phyloP scores from a whole-genome alignment of 2,113 vertebrate species.

The Ceuthmochares aereus region DNA sequence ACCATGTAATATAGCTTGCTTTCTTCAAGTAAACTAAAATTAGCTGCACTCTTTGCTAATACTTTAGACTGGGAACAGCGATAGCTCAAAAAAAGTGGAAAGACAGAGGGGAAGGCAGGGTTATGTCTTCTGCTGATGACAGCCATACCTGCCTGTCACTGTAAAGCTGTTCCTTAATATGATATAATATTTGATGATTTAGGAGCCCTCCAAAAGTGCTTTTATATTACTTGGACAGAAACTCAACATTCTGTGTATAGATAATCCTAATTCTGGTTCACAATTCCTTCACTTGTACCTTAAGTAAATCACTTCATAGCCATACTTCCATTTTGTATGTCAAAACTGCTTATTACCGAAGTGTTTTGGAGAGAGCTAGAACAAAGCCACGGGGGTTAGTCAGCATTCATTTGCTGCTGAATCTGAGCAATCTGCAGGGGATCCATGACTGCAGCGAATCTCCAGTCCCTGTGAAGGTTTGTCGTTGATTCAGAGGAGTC shows the following conservation, averaged over 20 bases:
- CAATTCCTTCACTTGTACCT: neutral
- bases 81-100: neutral
- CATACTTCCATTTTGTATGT: neutral
- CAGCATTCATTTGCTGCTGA: neutral
- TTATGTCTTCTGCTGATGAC: neutral
- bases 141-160: neutral
- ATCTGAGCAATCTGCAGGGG: neutral
- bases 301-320: neutral
- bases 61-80: neutral
- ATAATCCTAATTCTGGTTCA: neutral
- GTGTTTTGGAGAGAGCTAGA: neutral
- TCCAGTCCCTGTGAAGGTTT: neutral
- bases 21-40: neutral
- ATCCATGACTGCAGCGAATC: neutral
- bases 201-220: neutral
- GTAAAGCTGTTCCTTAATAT: neutral
- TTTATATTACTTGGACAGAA: neutral
- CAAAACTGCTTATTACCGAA: neutral
- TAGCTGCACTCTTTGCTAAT: neutral
- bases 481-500: neutral
- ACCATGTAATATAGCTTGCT: neutral
- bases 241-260: neutral
- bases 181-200: neutral
- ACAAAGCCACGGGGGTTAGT: neutral
- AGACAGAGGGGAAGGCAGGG: neutral